phyloP scores from a whole-genome alignment of 1,140 invertebrate genomes.

The Nephotettix cincticeps region DNA sequence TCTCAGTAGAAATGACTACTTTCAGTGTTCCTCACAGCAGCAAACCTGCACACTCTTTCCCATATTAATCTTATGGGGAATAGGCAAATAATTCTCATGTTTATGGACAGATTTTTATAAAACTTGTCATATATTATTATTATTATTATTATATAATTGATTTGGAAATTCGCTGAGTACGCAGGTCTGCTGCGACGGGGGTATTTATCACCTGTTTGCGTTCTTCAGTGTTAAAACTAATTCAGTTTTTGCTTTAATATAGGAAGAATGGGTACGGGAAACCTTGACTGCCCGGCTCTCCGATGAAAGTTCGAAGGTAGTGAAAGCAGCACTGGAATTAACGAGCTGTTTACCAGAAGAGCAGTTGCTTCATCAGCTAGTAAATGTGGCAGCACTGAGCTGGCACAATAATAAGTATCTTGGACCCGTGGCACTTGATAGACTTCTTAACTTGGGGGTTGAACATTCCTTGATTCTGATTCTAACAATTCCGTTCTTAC shows the following conservation, averaged over 20 bases:
- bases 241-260: constrained; percentile 25
- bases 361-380: constrained; percentile 41
- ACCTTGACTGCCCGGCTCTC: constrained; percentile 56
- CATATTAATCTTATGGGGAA: too few species aligned
- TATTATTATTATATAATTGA: too few species aligned
- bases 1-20: too few species aligned
- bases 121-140: too few species aligned
- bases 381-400: constrained; percentile 41
- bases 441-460: not conserved
- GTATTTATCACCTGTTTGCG: too few species aligned
- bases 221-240: constrained; percentile 4
- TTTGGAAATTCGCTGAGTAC: too few species aligned
- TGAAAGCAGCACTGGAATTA: constrained; percentile 44
- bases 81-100: too few species aligned
- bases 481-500: constrained; percentile 7
- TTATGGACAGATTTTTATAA: too few species aligned
- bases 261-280: constrained; percentile 48
- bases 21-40: too few species aligned
- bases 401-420: constrained; percentile 10
- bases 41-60: too few species aligned
- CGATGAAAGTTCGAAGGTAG: constrained; percentile 57
- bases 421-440: not conserved
- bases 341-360: constrained; percentile 42
- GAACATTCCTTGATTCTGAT: not conserved
- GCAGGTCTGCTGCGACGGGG: too few species aligned